Evolutionary conservation across 2,113 vertebrate species (phyloP).

Genomic region (Daboia siamensis): DNA sequence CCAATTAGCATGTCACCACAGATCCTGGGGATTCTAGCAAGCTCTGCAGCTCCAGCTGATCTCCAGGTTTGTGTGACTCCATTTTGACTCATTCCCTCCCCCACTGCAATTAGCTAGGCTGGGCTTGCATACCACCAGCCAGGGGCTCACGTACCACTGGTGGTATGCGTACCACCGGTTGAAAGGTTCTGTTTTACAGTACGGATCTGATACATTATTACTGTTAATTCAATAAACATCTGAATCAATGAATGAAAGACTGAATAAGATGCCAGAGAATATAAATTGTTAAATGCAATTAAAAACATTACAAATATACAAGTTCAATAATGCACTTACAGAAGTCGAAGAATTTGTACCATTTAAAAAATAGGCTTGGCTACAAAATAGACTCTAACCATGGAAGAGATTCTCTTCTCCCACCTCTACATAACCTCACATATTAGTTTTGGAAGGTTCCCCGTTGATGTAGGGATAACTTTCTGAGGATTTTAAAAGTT

Average conservation of each 20-base stretch:
- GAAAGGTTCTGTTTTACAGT: neutral
- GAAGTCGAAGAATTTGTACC: neutral
- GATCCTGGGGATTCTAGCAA: too few species aligned
- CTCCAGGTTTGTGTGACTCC: too few species aligned
- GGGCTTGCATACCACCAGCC: too few species aligned
- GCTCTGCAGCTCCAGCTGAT: too few species aligned
- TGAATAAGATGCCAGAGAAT: neutral
- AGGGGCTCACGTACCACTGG: too few species aligned
- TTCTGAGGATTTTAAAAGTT: neutral
- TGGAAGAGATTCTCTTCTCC: neutral
- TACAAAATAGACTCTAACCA: neutral
- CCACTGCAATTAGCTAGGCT: too few species aligned
- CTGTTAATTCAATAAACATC: neutral
- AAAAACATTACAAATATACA: neutral
- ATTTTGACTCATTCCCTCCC: too few species aligned
- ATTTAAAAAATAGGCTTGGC: neutral
- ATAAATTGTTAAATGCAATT: neutral
- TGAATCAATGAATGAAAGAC: neutral
- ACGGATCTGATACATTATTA: neutral
- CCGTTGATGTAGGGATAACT: neutral
- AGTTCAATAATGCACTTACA: neutral
- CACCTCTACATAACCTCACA: neutral
- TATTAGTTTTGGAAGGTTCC: neutral
- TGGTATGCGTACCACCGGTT: too few species aligned
- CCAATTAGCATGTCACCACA: too few species aligned